phyloP scores from a whole-genome alignment of 2,113 vertebrate genomes.

The Cariama cristata region DNA sequence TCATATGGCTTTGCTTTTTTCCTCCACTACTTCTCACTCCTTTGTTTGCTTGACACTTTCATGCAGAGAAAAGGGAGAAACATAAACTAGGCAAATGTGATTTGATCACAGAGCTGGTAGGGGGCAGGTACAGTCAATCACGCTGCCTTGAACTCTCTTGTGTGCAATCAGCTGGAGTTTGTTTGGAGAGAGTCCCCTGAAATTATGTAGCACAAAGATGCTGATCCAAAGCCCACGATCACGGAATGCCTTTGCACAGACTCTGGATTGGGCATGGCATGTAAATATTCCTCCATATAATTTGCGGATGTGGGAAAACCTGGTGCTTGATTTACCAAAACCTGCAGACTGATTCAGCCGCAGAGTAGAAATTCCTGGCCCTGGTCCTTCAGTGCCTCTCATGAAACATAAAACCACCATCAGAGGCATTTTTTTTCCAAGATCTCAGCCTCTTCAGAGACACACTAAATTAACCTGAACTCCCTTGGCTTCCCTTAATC shows the following conservation, averaged over 20 bases:
- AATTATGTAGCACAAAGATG: background rate
- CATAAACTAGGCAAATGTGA: constrained; percentile 19
- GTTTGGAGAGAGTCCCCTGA: background rate
- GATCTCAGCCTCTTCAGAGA: constrained; percentile 8
- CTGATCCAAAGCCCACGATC: background rate
- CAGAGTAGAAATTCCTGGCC: constrained; percentile 1
- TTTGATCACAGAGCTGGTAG: constrained; percentile 41
- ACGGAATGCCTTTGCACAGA: background rate
- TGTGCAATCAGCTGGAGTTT: background rate
- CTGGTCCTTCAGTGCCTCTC: background rate
- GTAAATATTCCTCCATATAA: background rate
- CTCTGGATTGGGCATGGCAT: accelerated
- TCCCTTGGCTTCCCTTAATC: constrained; percentile 38
- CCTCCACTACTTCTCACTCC: background rate
- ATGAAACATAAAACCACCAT: background rate
- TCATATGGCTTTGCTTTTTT: background rate
- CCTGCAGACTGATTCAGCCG: background rate
- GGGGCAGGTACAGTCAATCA: constrained; percentile 34
- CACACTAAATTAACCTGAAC: constrained; percentile 17
- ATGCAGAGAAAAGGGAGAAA: constrained; percentile 19
- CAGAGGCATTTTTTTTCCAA: background rate
- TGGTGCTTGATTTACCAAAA: background rate
- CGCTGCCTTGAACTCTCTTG: background rate
- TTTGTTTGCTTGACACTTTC: constrained; percentile 45
- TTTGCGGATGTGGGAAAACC: background rate